Evolutionary conservation across 2,888 invertebrate genomes (phyloP).

Genomic region (Thysanoteuthis rhombus): DNA sequence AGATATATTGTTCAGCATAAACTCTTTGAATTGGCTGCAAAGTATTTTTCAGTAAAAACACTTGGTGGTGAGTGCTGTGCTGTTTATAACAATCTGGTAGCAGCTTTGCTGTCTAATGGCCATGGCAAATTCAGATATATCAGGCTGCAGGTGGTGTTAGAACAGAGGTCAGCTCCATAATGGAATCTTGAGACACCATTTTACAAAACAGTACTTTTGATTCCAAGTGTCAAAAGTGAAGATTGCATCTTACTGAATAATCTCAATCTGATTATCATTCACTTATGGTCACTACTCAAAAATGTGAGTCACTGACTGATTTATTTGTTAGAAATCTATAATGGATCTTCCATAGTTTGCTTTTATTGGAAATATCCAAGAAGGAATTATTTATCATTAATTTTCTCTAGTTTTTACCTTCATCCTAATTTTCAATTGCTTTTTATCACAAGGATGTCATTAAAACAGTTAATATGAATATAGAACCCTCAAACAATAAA

Average conservation of each 20-base stretch:
- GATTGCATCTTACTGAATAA: neutral
- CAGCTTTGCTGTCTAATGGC: neutral
- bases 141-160: neutral
- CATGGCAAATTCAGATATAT: neutral
- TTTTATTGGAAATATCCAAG: too few relatives aligned
- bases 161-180: neutral
- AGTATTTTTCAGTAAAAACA: neutral
- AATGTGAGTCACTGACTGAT: neutral
- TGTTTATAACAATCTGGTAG: neutral
- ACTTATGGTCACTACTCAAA: neutral
- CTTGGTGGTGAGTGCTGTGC: neutral
- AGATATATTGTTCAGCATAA: too few relatives aligned
- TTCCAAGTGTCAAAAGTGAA: constrained; percentile 12
- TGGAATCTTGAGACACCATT: neutral
- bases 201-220: neutral
- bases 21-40: neutral
- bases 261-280: neutral
- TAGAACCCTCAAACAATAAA: too few relatives aligned
- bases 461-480: too few relatives aligned
- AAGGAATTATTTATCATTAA: too few relatives aligned
- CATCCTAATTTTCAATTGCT: too few relatives aligned
- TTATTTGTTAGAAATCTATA: neutral
- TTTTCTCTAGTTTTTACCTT: too few relatives aligned
- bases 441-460: too few relatives aligned
- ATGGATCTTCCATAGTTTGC: neutral